Evolutionary conservation across 2,113 vertebrate genomes (phyloP).

Genomic region (Plotosus lineatus): DNA sequence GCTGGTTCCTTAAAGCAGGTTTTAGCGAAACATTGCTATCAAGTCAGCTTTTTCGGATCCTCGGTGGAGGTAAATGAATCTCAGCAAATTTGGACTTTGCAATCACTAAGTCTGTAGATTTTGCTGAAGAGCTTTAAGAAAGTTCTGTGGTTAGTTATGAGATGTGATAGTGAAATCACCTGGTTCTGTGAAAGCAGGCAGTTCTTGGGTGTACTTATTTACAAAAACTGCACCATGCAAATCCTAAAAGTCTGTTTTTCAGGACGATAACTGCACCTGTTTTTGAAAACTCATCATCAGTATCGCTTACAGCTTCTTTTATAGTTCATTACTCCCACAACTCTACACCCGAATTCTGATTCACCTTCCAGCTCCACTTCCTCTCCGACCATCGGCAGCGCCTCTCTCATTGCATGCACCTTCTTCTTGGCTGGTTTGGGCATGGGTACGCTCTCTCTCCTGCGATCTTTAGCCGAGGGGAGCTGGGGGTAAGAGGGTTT

Average conservation of each 20-base stretch:
- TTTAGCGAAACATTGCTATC: neutral
- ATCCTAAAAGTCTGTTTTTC: neutral
- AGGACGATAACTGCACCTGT: neutral
- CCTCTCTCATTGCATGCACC: conserved; percentile 76
- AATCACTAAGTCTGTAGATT: neutral
- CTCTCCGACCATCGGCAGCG: conserved; percentile 77
- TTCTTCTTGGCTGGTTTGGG: conserved; percentile 81
- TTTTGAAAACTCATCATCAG: neutral
- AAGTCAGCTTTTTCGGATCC: no score
- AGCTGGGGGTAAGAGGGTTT: conserved; percentile 80
- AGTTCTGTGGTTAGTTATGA: neutral
- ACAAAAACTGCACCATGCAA: neutral
- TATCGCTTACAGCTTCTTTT: neutral
- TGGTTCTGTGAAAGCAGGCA: neutral
- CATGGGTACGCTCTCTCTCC: conserved; percentile 59
- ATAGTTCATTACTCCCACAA: neutral
- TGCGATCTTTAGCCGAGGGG: conserved; percentile 71
- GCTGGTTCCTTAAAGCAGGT: neutral
- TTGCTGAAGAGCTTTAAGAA: neutral
- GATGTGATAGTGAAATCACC: neutral
- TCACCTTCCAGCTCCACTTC: conserved; percentile 79
- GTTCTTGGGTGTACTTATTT: neutral
- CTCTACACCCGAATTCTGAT: neutral
- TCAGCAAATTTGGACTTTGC: neutral
- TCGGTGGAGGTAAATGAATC: no score